Evolutionary conservation across 2,888 invertebrate species (phyloP).

Genomic region (Sabellastarte sp.): DNA sequence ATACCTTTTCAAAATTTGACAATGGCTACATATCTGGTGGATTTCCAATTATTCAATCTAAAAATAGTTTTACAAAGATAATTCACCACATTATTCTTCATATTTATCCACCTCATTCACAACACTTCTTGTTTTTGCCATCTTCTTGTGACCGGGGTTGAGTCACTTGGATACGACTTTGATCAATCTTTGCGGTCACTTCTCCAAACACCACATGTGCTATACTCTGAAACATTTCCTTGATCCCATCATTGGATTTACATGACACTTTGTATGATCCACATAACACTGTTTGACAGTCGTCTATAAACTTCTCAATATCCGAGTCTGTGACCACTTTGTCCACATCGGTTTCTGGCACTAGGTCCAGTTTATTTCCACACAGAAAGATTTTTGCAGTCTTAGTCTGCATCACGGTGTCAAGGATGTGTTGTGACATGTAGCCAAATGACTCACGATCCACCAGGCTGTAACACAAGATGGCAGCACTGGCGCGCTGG

Average conservation of each 20-base stretch:
- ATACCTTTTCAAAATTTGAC: no score
- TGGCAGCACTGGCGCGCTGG: conserved; percentile 91
- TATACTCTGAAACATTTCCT: conserved; percentile 88
- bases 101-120: no score
- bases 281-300: conserved; percentile 86
- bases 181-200: conserved; percentile 28
- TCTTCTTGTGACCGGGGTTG: no score
- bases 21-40: no score
- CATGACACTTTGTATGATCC: conserved; percentile 88
- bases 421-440: conserved; percentile 85
- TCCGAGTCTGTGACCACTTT: conserved; percentile 75
- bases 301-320: conserved; percentile 81
- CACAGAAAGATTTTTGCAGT: conserved; percentile 93
- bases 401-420: conserved; percentile 90
- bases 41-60: no score
- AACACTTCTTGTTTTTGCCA: no score
- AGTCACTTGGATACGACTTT: no score
- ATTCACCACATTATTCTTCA: no score
- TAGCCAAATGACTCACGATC: conserved; percentile 90
- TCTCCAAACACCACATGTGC: conserved; percentile 61
- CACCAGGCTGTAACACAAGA: conserved; percentile 86
- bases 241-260: conserved; percentile 80
- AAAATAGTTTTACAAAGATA: no score
- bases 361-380: conserved; percentile 81
- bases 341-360: conserved; percentile 50